phyloP scores from a whole-genome alignment of 2,888 invertebrate genomes.

The Drosophila ochracea region DNA sequence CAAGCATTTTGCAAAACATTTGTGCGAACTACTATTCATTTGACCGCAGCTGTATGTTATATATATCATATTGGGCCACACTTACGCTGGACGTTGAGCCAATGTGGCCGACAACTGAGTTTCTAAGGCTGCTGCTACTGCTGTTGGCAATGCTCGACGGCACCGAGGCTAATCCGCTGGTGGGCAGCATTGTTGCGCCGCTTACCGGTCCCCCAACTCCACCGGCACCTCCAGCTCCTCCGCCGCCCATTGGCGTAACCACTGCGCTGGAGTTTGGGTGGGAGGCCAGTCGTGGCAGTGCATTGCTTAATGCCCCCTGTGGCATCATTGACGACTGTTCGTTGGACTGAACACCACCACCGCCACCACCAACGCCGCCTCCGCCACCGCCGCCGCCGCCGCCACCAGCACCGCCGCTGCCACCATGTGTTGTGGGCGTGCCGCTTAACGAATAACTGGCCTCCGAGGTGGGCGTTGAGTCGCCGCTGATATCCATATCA shows the following conservation, averaged over 20 bases:
- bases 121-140: conserved; percentile 74
- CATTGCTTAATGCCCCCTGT: conserved; percentile 79
- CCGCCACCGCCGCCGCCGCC: conserved; percentile 56
- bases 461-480: conserved; percentile 95
- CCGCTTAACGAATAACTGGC: conserved; percentile 88
- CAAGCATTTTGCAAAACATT: background rate
- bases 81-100: conserved; percentile 75
- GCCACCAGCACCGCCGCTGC: conserved; percentile 47
- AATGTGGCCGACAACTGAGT: conserved; percentile 73
- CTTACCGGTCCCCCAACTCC: conserved; percentile 72
- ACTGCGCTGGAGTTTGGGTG: conserved; percentile 82
- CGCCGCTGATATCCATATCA: conserved; percentile 97
- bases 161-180: conserved; percentile 77
- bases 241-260: conserved; percentile 41
- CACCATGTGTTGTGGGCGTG: conserved; percentile 83
- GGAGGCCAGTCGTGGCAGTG: conserved; percentile 86
- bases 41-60: background rate
- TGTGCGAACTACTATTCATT: background rate
- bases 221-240: conserved; percentile 42
- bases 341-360: conserved; percentile 44
- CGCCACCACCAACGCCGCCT: conserved; percentile 45
- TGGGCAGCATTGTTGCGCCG: conserved; percentile 80
- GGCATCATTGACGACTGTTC: conserved; percentile 84
- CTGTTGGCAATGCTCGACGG: conserved; percentile 63
- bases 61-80: background rate